Conservation (phyloP, 2,888 invertebrate genomes). For the Salpingus planirostris region DNA sequence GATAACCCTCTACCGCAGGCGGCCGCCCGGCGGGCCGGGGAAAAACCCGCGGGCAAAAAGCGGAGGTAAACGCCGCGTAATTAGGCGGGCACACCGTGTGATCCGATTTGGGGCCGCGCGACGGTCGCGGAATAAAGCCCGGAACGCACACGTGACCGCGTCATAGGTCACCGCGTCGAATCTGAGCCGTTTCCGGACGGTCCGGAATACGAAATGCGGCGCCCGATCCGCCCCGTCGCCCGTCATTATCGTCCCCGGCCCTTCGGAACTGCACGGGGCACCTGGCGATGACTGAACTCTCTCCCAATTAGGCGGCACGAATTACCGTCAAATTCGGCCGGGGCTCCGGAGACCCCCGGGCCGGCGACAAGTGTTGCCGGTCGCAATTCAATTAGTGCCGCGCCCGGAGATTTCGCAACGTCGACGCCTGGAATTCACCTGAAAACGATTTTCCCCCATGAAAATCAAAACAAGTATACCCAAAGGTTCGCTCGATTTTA, state of each 20-base stretch:
- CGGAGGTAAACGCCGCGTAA: slow-evolving; percentile 12
- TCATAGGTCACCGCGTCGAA: slow-evolving; percentile 34
- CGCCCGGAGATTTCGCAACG: no score
- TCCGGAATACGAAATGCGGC: slow-evolving; percentile 30
- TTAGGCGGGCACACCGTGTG: slow-evolving; percentile 26
- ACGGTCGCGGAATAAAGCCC: slow-evolving; percentile 27
- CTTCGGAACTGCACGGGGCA: slow-evolving; percentile 14
- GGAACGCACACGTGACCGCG: slow-evolving; percentile 25
- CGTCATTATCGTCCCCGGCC: slow-evolving; percentile 16
- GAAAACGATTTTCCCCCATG: no score
- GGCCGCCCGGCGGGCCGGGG: no score
- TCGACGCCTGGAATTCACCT: no score
- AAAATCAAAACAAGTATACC: no score
- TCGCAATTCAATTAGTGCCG: no score
- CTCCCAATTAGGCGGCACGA: slow-evolving; percentile 25
- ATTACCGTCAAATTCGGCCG: slow-evolving; percentile 23
- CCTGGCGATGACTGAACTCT: slow-evolving; percentile 22
- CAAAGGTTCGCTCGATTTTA: no score
- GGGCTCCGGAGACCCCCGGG: slow-evolving; percentile 13
- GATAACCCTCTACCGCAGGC: no score
- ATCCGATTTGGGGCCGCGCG: slow-evolving; percentile 31
- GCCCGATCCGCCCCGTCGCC: no score
- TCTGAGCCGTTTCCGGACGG: slow-evolving; percentile 21
- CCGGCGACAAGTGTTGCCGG: slow-evolving; percentile 8
- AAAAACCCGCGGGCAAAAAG: no score